Evolutionary conservation across 1,140 invertebrate genomes (phyloP), one percentile per base, ranked within the genome.

Genomic region (Dufourea novaeangliae): DNA sequence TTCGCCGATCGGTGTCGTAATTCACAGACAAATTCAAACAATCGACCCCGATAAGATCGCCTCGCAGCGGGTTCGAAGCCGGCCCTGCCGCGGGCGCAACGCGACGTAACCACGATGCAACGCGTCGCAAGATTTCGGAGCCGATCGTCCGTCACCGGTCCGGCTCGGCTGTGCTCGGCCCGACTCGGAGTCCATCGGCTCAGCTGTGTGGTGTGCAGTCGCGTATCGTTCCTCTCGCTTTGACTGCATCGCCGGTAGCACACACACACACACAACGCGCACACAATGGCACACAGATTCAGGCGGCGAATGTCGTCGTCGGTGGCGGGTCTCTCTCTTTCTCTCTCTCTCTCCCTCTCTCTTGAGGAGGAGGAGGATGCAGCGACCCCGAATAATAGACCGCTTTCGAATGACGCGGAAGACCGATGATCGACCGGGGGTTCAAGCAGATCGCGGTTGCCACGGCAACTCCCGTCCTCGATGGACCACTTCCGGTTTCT

Each of bases 361-460:
- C n/a, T n/a, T n/a, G 68, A 66, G 59, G 37, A 67, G 61, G 44
- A 37, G 67, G 52, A 74, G 72, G 67, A 86, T 85, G 80, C 80
- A 85, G 81, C 83, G 72, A 88, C 79, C 74, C 80, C 84, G 82
- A 88, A 88, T 88, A 87, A 88, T 86, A 85, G 86, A 82, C 72
- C 82, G 80, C 82, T 87, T 88, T 88, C 84, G 84, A 88, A 86
- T 83, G 86, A 87, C 80, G 84, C 86, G 84, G 80, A 85, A 88
- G 86, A 84, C 82, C 86, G 80, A 85, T 87, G 82, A 84, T 83
- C 79, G 74, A 84, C 74, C 70, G 76, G 86, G 85, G 86, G 85
- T 87, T 85, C 80, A 85, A 88, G 83, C 82, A 83, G 87, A 88
- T 86, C 86, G 84, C 74, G 80, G 88, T 89, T 89, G 86, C 87